Base-by-base conservation (phyloP, 2,113 vertebrate species). In the Dasyornis broadbenti region DNA sequence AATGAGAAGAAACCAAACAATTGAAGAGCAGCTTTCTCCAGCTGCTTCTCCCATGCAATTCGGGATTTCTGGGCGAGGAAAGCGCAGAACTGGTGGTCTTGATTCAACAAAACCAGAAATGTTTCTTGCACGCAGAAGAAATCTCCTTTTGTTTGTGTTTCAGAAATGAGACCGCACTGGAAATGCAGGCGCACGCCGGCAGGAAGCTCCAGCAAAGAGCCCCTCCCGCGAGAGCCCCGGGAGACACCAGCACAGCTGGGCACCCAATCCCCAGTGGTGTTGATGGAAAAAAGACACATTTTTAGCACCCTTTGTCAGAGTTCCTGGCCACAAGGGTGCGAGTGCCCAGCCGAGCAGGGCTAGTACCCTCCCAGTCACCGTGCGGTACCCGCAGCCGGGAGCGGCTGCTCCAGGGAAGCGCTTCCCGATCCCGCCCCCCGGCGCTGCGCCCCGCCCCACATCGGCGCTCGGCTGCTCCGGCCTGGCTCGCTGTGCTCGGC, bases 281-380 rank as follows among this genome's bases (percentile, higher is more conserved):
- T 1, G 2, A 8, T 0, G 40, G 26, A 19, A 27, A 33, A 23
- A 24, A 28, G 18, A 11, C 44, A n/a, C 4, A 3, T 6, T 23
- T 28, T 4, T 1, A 44, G 64, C 49, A 3, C 4, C 31, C 17
- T 15, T 0, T 0, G 1, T 0, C 8, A 4, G 5, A 5, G 1
- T 0, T 30, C 3, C 23, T 20, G 24, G 4, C 4, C n/a, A 2
- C 31, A 8, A 12, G 27, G 42, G 5, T 0, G 8, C 8, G 2
- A 21, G 7, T 0, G 3, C 47, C 54, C 35, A 2, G 8, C 31
- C 4, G 0, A 3, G 80, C 22, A 6, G 24, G 31, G 9, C 0
- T 6, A 10, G 4, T 1, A 1, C 10, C 22, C 30, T 11, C 16
- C 39, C 23, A 17, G 37, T 8, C 30, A 8, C 22, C 2, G 27